These are phyloP conservation scores for Xenus cinereus DNA, from an alignment of 2,113 vertebrate species.

Conservation along the genomic window DNA sequence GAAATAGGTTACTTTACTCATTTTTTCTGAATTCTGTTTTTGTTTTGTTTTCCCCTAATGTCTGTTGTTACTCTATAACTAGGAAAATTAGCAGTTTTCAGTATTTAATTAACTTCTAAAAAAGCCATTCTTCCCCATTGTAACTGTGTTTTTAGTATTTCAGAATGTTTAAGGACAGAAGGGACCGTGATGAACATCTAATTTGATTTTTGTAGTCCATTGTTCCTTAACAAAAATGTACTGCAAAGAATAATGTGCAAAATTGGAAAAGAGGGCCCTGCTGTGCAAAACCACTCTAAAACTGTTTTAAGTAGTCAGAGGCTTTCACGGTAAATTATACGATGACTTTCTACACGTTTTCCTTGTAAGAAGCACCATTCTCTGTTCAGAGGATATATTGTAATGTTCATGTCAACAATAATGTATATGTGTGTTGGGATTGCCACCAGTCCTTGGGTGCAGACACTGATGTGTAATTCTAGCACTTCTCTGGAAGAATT, in stretches of 20 bases:
- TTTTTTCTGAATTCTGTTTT: conserved; percentile 24
- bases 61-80: background rate
- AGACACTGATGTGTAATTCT: background rate
- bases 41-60: background rate
- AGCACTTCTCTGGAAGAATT: background rate
- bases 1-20: background rate
- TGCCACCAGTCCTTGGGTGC: background rate
- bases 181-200: background rate
- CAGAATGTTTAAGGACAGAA: conserved; percentile 24
- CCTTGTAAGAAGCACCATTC: conserved; percentile 12
- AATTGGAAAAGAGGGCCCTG: conserved; percentile 28
- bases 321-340: conserved; percentile 22
- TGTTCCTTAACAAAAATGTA: conserved; percentile 35
- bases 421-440: background rate
- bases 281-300: conserved; percentile 25
- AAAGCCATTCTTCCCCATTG: conserved; percentile 22
- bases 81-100: conserved; percentile 5
- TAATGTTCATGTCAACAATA: background rate
- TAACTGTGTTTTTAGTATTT: conserved; percentile 10
- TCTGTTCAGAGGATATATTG: background rate
- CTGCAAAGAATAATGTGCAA: conserved; percentile 24
- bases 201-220: conserved; percentile 25
- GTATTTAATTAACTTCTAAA: conserved; percentile 16
- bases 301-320: conserved; percentile 19
- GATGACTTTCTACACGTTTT: conserved; percentile 6